phyloP scores from a whole-genome alignment of 2,113 vertebrate genomes.

The Coturnix japonica region DNA sequence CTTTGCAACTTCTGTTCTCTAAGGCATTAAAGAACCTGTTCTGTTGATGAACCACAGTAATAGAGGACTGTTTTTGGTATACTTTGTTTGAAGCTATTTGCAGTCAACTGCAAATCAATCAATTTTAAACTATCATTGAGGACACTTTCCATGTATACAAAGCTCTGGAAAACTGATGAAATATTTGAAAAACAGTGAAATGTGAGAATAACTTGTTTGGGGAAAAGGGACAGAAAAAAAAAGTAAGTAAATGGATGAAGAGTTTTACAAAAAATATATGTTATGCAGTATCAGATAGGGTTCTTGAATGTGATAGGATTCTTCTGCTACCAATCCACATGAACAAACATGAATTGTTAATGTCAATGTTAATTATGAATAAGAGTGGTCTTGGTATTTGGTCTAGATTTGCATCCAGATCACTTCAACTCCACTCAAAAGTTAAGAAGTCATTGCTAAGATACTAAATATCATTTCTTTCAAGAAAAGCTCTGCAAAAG shows the following conservation, averaged over 20 bases:
- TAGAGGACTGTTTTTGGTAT: neutral
- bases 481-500: neutral
- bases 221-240: neutral
- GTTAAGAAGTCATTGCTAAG: neutral
- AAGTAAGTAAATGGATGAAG: neutral
- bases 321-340: neutral
- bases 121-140: neutral
- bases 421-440: neutral
- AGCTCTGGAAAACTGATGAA: neutral
- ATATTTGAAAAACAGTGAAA: neutral
- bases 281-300: neutral
- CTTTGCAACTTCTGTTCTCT: constrained; percentile 31
- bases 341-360: neutral
- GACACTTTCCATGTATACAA: neutral
- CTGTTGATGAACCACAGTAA: neutral
- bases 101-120: neutral
- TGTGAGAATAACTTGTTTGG: neutral
- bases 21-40: neutral
- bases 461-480: neutral
- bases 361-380: neutral
- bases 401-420: neutral
- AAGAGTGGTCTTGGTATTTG: neutral
- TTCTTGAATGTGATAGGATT: neutral
- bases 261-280: neutral
- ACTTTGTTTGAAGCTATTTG: neutral